Evolutionary conservation across 2,797 vertebrate genomes (phyloP), one percentile per base, ranked within the genome.

Genomic region (Rhinophrynus dorsalis): DNA sequence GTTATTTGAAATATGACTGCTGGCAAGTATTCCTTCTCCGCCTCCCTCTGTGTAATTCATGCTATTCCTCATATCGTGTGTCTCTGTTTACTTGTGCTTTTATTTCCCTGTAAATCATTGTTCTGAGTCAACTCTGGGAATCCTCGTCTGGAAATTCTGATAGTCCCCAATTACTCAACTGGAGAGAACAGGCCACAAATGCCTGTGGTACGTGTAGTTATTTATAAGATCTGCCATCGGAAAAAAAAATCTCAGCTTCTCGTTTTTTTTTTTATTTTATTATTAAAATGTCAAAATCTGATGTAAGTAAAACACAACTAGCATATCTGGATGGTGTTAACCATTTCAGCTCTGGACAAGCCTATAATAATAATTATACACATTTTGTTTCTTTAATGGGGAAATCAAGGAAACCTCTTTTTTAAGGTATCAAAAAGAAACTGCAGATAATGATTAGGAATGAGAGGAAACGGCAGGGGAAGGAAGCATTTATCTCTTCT

Each of bases 261-360:
- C 27, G 51, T 30, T 55, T 62, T 69, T 54, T 33, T 55, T 55
- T 71, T 64, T 63, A 42, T 48, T 56, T 20, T 71, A 71, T 72
- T 62, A 64, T 72, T 58, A 65, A 72, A 72, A 72, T 72, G 68
- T 72, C 68, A 72, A 35, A 64, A 63, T 50, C 52, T 72, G 52
- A 37, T 63, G 58, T 64, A 63, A 65, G 60, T 72, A 65, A 72
- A 72, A 58, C 54, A 51, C 61, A 51, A 64, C 65, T 35, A 42
- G 51, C 65, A 50, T 58, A 72, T 65, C 68, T 65, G 47, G 37
- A 57, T 51, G 51, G 59, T 71, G 51, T 71, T 71, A 64, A 71
- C 68, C 60, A 37, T 30, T 71, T 54, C 37, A 12, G 55, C 18
- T 57, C 68, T 48, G 51, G 32, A 32, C 18, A 65, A n/a, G 32